phyloP scores from a whole-genome alignment of 1,140 invertebrate genomes.

The Camponotus vicinus region DNA sequence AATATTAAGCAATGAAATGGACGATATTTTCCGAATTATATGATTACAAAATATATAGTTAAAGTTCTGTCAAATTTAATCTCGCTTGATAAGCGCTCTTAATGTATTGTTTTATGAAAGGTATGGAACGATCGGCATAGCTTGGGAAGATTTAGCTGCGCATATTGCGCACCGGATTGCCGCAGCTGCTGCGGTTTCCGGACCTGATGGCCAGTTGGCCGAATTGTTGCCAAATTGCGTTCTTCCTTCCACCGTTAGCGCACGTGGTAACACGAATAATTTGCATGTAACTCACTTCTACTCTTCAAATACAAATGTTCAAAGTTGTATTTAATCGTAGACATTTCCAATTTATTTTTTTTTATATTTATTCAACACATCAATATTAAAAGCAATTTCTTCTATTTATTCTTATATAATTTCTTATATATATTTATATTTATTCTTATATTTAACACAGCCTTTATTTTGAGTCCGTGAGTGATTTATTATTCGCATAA shows the following conservation, averaged over 20 bases:
- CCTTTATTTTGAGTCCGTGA: not conserved
- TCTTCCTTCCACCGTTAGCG: slow-evolving; percentile 64
- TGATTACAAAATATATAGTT: not conserved
- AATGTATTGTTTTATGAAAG: slow-evolving; percentile 54
- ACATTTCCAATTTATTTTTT: not conserved
- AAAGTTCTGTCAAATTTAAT: slow-evolving; percentile 55
- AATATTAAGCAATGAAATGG: not conserved
- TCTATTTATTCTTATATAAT: too few species aligned
- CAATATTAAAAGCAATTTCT: not conserved
- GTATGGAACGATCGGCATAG: slow-evolving; percentile 8
- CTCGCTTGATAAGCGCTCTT: slow-evolving; percentile 23
- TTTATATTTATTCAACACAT: not conserved
- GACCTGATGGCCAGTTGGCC: slow-evolving; percentile 71
- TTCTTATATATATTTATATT: too few species aligned
- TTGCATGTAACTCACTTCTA: slow-evolving; percentile 46
- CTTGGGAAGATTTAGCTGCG: slow-evolving; percentile 56
- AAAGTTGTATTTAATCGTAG: not conserved
- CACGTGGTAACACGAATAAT: slow-evolving; percentile 38
- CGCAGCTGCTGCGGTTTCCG: slow-evolving; percentile 77
- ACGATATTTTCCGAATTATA: not conserved
- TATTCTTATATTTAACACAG: too few species aligned
- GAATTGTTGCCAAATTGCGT: slow-evolving; percentile 75
- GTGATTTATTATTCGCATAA: slow-evolving; percentile 5
- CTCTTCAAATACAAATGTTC: not conserved
- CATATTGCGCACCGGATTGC: slow-evolving; percentile 68